Percentiles rank a stretch among this genome's conserved stretches.
These are phyloP conservation scores for Cynaeus angustus DNA, from an alignment of 2,888 invertebrate species.

Conservation along the genomic window DNA sequence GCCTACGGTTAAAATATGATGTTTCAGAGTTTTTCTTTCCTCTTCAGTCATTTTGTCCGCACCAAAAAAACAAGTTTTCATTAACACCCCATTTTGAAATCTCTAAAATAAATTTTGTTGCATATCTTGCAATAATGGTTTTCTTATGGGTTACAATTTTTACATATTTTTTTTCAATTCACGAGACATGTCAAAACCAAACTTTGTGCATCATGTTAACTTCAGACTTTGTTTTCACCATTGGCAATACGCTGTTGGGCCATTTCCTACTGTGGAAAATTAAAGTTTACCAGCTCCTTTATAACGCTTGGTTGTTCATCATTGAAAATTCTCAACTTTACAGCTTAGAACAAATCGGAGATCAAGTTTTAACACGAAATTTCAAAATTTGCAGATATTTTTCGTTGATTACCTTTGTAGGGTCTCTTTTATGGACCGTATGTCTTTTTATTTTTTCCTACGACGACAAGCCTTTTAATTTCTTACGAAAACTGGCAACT, in stretches of 20 bases:
- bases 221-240: background rate
- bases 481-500: too few relatives aligned
- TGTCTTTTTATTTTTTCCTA: too few relatives aligned
- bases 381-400: too few relatives aligned
- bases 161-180: background rate
- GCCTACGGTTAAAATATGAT: background rate
- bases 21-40: background rate
- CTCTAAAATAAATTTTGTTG: background rate
- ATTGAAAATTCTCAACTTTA: too few relatives aligned
- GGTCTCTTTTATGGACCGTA: too few relatives aligned
- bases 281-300: too few relatives aligned
- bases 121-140: background rate
- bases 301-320: too few relatives aligned
- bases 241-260: background rate
- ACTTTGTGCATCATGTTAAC: background rate
- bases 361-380: too few relatives aligned
- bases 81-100: background rate
- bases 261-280: too few relatives aligned
- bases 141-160: background rate
- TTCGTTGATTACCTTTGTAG: too few relatives aligned
- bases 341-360: too few relatives aligned
- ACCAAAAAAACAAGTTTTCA: background rate
- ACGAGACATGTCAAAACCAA: background rate
- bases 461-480: too few relatives aligned
- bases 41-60: background rate